Conservation (phyloP, 1,140 invertebrate genomes). For the Pentalonia nigronervosa region DNA sequence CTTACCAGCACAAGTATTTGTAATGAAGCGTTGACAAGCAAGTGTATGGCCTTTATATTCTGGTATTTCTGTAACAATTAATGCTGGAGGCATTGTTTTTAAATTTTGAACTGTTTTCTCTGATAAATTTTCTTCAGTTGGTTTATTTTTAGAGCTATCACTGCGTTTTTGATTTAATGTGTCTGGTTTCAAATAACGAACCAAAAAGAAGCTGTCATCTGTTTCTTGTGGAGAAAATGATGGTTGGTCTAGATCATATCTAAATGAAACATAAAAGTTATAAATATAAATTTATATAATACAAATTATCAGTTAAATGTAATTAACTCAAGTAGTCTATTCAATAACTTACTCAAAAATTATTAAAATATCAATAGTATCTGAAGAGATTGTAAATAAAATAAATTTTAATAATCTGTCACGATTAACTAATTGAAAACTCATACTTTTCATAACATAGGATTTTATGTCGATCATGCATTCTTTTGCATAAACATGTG, state of each 20-base stretch:
- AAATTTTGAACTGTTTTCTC: conserved; percentile 50
- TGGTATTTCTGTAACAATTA: conserved; percentile 49
- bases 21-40: conserved; percentile 72
- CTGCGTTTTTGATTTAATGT: conserved; percentile 36
- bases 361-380: neutral
- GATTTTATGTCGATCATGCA: neutral
- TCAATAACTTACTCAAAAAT: conserved; percentile 17
- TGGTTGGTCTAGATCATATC: conserved; percentile 73
- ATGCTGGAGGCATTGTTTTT: conserved; percentile 28
- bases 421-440: neutral
- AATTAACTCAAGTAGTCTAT: neutral
- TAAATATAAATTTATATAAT: neutral
- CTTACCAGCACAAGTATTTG: conserved; percentile 62
- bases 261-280: conserved; percentile 62
- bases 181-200: conserved; percentile 68
- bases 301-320: conserved; percentile 18
- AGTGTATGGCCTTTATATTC: conserved; percentile 68
- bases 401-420: conserved; percentile 14
- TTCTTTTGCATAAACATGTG: neutral
- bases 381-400: conserved; percentile 26
- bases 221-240: conserved; percentile 75
- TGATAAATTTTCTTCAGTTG: neutral
- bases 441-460: neutral
- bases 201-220: conserved; percentile 76
- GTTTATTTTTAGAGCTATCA: conserved; percentile 40